Percentiles rank a stretch among this genome's conserved stretches.
Evolutionary conservation across 2,888 invertebrate genomes (phyloP).

Genomic region (Trissonchulus sp.): DNA sequence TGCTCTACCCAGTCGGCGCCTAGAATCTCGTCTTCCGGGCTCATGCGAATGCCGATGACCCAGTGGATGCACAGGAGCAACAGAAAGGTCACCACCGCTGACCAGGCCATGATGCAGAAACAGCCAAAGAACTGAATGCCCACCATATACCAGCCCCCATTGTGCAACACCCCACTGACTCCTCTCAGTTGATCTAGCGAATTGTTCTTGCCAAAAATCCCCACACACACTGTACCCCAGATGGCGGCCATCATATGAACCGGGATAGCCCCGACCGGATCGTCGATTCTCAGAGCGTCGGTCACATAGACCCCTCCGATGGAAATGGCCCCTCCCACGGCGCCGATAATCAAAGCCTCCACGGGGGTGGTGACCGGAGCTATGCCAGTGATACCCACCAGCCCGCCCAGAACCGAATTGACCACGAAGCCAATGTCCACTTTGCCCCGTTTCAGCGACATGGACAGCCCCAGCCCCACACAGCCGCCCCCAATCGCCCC

Average conservation of each 20-base stretch:
- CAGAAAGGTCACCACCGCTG: background rate
- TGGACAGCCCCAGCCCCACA: conserved; percentile 36
- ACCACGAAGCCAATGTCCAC: conserved; percentile 48
- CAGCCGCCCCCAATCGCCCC: conserved; percentile 67
- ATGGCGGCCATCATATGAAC: conserved; percentile 61
- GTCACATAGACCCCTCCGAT: conserved; percentile 57
- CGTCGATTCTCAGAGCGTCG: conserved; percentile 72
- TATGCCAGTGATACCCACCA: conserved; percentile 51
- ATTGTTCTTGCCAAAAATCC: conserved; percentile 6
- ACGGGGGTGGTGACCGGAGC: conserved; percentile 49
- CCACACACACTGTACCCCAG: conserved; percentile 19
- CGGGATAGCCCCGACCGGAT: conserved; percentile 85
- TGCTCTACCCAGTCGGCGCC: conserved; percentile 32
- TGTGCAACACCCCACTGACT: background rate
- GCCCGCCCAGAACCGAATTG: conserved; percentile 50
- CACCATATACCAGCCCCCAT: background rate
- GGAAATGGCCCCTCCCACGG: conserved; percentile 40
- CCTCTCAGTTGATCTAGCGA: background rate
- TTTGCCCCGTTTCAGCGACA: conserved; percentile 38
- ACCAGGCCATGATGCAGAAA: background rate
- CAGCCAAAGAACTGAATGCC: conserved; percentile 11
- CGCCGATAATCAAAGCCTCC: conserved; percentile 49
- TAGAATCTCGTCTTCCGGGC: conserved; percentile 12
- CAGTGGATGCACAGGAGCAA: background rate
- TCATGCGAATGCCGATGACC: conserved; percentile 10